A percentile compares a stretch with the other conserved stretches of the same genome.
Conservation (phyloP, 1,140 invertebrate genomes). For the Drosophila erecta region DNA sequence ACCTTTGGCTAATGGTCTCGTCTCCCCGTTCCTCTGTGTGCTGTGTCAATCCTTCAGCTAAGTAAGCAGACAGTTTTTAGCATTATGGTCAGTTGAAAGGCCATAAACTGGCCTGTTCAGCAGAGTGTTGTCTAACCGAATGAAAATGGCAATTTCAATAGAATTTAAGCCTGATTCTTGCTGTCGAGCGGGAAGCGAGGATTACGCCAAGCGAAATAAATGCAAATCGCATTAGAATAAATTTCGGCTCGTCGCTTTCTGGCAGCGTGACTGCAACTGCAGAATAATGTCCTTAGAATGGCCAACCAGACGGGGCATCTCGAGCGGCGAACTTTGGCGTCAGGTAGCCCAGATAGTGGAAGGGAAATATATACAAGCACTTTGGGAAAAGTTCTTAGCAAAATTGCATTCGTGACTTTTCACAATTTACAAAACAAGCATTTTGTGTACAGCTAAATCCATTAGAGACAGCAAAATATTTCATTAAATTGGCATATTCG, state of each 20-base stretch:
- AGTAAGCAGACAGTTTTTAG: constrained; percentile 72
- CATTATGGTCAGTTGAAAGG: constrained; percentile 62
- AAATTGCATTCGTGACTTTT: not conserved
- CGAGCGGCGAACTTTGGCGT: constrained; percentile 58
- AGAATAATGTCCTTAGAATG: constrained; percentile 70
- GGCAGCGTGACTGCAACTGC: constrained; percentile 44
- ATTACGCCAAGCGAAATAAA: constrained; percentile 69
- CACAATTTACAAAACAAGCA: not conserved
- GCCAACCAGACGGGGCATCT: constrained; percentile 27
- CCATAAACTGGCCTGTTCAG: constrained; percentile 50
- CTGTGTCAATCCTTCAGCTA: constrained; percentile 54
- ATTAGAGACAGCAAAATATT: not conserved
- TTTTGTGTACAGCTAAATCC: not conserved
- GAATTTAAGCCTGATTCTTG: constrained; percentile 62
- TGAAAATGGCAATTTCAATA: constrained; percentile 65
- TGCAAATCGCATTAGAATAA: constrained; percentile 81
- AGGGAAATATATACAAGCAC: not conserved
- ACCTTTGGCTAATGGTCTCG: constrained; percentile 62
- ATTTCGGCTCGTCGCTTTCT: constrained; percentile 51
- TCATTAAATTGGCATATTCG: too few species aligned
- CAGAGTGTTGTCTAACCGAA: constrained; percentile 35
- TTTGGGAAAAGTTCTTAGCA: not conserved
- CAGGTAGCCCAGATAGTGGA: constrained; percentile 59
- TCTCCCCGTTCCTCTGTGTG: constrained; percentile 1
- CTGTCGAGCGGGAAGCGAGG: constrained; percentile 21